Evolutionary conservation across 2,797 vertebrate species (phyloP).

Genomic region (Garrulus glandarius): DNA sequence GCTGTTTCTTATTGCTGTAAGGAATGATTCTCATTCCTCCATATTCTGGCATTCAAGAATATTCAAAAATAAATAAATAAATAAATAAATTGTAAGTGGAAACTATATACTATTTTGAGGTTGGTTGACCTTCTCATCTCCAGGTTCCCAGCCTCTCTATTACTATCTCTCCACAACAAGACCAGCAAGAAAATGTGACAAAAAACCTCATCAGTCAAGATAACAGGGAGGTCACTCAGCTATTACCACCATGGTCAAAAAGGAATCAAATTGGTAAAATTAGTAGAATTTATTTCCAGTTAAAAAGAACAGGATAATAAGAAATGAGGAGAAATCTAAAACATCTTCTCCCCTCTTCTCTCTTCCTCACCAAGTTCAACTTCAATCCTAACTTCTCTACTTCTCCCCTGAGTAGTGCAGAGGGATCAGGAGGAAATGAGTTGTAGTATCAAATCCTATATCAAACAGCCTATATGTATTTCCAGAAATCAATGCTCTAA

Average conservation of each 20-base stretch:
- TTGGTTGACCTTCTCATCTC: not conserved
- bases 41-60: not conserved
- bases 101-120: not conserved
- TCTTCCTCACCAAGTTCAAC: not conserved
- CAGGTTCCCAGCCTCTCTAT: not conserved
- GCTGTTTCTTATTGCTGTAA: not conserved
- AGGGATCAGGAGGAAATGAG: not conserved
- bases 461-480: not conserved
- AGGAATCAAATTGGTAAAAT: not conserved
- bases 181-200: not conserved
- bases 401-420: not conserved
- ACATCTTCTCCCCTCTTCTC: accelerated
- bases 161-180: not conserved
- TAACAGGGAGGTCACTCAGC: not conserved
- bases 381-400: not conserved
- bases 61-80: not conserved
- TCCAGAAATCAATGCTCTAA: not conserved
- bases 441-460: not conserved
- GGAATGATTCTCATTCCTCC: not conserved
- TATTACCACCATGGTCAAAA: not conserved
- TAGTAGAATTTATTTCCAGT: not conserved
- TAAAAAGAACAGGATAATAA: not conserved
- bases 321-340: not conserved
- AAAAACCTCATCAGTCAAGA: not conserved
- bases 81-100: not conserved